Evolutionary conservation across 1,140 invertebrate species (phyloP), one percentile per base, ranked within the genome.

Genomic region (Saxidomus purpurata): DNA sequence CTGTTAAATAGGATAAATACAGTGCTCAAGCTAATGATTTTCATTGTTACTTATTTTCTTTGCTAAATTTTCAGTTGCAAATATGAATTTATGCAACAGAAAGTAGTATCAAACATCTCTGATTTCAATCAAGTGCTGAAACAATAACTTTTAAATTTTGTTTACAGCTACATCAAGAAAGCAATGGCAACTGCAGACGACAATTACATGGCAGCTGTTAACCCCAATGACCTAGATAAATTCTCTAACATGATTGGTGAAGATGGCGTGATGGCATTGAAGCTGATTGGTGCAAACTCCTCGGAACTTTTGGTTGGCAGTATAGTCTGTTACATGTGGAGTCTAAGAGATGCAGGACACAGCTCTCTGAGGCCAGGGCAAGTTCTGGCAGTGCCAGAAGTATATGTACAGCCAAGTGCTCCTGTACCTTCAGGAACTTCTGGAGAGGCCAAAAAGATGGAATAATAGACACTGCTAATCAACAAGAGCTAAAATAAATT

Each of bases 241-340:
- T 77, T 87, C 38, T 71, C 38, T n/a, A 34, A 67, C n/a, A 2
- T 71, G 0, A 38, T 87, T 71, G 84, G 84, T 28, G 84, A 87
- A 55, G 84, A 87, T 61, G 84, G 84, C n/a, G 49, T 77, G 38
- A 55, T 87, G 47, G 74, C 71, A 0, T 63, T 87, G 8, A 87
- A 87, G 47, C 31, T 87, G n/a, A 59, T 61, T 25, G 55, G 84
- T n/a, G 49, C 71, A 3, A 87, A 87, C 52, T 36, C 69, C 0
- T 87, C 84, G 0, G 84, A 87, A n/a, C 47, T 59, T 4, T 28
- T 87, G 6, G 84, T 87, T 31, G 19, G 74, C n/a, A 43, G 74
- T 38, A 49, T 87, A 49, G 71, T 87, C 49, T 40, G 28, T 4
- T 40, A 59, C 17, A 76, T 87, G 84, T 87, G 84, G 84, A 55